Evolutionary conservation across 2,888 invertebrate genomes (phyloP), one percentile per base, ranked within the genome.

Genomic region (Smittia sp.): DNA sequence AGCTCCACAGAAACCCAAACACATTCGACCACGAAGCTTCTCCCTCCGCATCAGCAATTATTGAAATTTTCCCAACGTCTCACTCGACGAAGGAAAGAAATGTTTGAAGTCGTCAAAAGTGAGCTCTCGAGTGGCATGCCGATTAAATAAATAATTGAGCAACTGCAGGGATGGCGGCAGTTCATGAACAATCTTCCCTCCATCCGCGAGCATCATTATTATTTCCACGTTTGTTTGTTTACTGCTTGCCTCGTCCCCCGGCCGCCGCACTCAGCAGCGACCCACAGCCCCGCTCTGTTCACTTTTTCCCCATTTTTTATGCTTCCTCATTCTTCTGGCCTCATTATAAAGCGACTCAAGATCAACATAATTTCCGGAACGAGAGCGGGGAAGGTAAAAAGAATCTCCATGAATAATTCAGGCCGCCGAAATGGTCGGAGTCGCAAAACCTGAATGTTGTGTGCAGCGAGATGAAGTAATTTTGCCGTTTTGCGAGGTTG

Each of bases 71-170:
- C 46, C 39, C 22, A 58, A 22, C 58, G 6, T 58, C 22, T 58
- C 2, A 18, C 22, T 58, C 18, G 2, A 58, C 58, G 20, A 58
- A 39, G 39, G 52, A 52, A n/a, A n/a, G 15, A 52, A n/a, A 52
- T 52, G 7, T 52, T 52, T 15, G 15, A 52, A 52, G 24, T 2
- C 22, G 62, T 6, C 4, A 62, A 62, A 52, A 52, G 18, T 22
- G 38, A 32, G 22, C 63, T 63, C 15, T n/a, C 25, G 15, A 46
- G 24, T 27, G 38, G 41, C 58, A 73, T 46, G 18, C 13, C 65
- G 73, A 65, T 73, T 73, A 73, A 65, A 73, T 73, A 41, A 73
- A 73, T 73, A 73, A 73, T 73, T 65, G 27, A 39, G 38, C 41
- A 20, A 63, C 15, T 63, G 63, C 63, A 25, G 22, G n/a, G 41